Percentiles rank a stretch among this genome's conserved stretches.
Evolutionary conservation across 2,888 invertebrate genomes (phyloP).

Genomic region (Auanema freiburgensis): DNA sequence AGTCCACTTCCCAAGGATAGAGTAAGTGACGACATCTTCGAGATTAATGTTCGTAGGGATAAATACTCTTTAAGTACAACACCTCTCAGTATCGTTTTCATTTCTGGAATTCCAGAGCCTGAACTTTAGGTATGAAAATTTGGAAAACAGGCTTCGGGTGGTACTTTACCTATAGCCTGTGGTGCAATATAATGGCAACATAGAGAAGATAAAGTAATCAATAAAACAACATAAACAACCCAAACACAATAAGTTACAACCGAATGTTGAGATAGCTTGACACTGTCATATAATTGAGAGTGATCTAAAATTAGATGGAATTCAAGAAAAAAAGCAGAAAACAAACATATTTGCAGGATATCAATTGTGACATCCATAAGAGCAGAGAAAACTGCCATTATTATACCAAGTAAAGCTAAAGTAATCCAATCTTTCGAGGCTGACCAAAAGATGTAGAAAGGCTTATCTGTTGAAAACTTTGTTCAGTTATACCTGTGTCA

Average conservation of each 20-base stretch:
- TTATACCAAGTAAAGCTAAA: conserved; percentile 66
- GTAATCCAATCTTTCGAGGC: conserved; percentile 66
- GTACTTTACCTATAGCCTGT: conserved; percentile 79
- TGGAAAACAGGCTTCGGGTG: conserved; percentile 1
- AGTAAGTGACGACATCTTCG: conserved; percentile 90
- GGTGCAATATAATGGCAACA: conserved; percentile 95
- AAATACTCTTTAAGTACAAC: conserved; percentile 96
- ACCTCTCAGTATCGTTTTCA: conserved; percentile 86
- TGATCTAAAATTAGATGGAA: conserved; percentile 29
- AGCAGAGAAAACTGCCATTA: conserved; percentile 65
- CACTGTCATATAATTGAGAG: conserved; percentile 26
- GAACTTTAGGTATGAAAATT: too few relatives aligned
- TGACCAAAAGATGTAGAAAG: conserved; percentile 19
- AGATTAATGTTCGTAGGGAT: conserved; percentile 87
- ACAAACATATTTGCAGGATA: conserved; percentile 29
- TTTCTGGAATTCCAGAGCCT: conserved; percentile 52
- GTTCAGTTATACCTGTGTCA: too few relatives aligned
- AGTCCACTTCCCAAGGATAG: conserved; percentile 92
- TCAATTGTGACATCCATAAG: conserved; percentile 57
- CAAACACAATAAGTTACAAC: conserved; percentile 36
- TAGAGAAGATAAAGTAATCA: conserved; percentile 50
- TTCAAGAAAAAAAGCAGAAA: not conserved
- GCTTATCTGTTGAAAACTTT: conserved; percentile 17
- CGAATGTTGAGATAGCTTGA: conserved; percentile 14
- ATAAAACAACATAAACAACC: conserved; percentile 49